phyloP scores from a whole-genome alignment of 2,888 invertebrate species.

The Hypomecis atomaria region DNA sequence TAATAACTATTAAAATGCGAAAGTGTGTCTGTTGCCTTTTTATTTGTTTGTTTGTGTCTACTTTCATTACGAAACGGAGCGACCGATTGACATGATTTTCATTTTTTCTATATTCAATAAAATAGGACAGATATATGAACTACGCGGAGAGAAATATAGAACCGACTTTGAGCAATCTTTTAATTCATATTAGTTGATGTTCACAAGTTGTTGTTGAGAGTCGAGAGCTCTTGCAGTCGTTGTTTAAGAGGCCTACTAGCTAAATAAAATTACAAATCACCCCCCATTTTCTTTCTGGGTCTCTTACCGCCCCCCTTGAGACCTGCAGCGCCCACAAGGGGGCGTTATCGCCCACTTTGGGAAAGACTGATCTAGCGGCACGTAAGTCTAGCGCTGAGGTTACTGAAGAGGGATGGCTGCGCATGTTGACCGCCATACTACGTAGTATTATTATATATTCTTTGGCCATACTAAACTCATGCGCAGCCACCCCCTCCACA shows the following conservation, averaged over 20 bases:
- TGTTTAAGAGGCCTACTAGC: neutral
- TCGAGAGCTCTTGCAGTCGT: slow-evolving; percentile 1
- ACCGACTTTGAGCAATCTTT: too few relatives aligned
- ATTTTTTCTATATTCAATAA: too few relatives aligned
- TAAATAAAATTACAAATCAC: slow-evolving; percentile 6
- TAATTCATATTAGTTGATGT: too few relatives aligned
- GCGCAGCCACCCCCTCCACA: too few relatives aligned
- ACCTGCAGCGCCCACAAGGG: slow-evolving; percentile 19
- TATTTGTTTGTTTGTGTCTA: slow-evolving; percentile 21
- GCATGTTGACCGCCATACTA: too few relatives aligned
- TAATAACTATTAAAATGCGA: too few relatives aligned
- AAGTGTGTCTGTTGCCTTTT: slow-evolving; percentile 31
- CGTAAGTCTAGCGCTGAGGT: too few relatives aligned
- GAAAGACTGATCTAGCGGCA: neutral
- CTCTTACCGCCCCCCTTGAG: slow-evolving; percentile 5
- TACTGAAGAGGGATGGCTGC: too few relatives aligned
- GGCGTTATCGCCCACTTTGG: slow-evolving; percentile 19
- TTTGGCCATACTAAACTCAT: too few relatives aligned
- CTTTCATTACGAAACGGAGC: slow-evolving; percentile 1
- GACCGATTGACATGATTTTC: slow-evolving; percentile 5
- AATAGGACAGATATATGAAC: too few relatives aligned
- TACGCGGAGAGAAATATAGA: too few relatives aligned
- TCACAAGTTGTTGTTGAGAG: neutral
- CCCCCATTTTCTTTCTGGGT: neutral
- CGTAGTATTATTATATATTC: too few relatives aligned